Evolutionary conservation across 2,888 invertebrate species (phyloP).

Genomic region (Smittia sp.): DNA sequence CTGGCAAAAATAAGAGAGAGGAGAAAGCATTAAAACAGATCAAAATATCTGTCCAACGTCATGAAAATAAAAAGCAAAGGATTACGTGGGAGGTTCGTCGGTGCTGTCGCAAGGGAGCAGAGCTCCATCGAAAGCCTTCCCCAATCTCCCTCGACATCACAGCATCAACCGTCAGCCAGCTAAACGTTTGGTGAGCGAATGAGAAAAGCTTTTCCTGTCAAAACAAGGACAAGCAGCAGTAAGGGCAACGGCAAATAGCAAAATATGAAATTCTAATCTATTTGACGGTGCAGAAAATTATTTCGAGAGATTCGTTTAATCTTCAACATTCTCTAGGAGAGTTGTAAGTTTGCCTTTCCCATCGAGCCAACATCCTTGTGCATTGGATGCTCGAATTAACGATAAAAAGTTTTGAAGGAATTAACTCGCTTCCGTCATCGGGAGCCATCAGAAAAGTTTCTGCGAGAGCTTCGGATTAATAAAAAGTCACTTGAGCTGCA

Average conservation of each 20-base stretch:
- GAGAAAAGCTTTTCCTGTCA: background rate
- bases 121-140: too few species aligned
- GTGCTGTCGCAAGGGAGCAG: too few species aligned
- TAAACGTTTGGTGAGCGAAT: too few species aligned
- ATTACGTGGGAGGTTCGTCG: background rate
- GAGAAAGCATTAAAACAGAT: conserved; percentile 32
- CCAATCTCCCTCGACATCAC: too few species aligned
- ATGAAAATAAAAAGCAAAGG: conserved; percentile 36
- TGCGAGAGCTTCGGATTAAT: conserved; percentile 25
- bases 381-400: too few species aligned
- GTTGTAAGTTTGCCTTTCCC: background rate
- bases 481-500: conserved; percentile 23
- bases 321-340: background rate
- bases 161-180: too few species aligned
- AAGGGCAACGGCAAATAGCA: background rate
- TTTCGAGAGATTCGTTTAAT: background rate
- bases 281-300: conserved; percentile 38
- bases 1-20: conserved; percentile 5
- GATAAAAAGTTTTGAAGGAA: too few species aligned
- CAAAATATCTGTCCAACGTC: conserved; percentile 39
- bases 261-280: conserved; percentile 39
- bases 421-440: too few species aligned
- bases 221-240: background rate
- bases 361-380: too few species aligned
- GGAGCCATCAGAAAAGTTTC: conserved; percentile 17